Evolutionary conservation across 2,113 vertebrate species (phyloP).

Genomic region (Prionailurus bengalensis): DNA sequence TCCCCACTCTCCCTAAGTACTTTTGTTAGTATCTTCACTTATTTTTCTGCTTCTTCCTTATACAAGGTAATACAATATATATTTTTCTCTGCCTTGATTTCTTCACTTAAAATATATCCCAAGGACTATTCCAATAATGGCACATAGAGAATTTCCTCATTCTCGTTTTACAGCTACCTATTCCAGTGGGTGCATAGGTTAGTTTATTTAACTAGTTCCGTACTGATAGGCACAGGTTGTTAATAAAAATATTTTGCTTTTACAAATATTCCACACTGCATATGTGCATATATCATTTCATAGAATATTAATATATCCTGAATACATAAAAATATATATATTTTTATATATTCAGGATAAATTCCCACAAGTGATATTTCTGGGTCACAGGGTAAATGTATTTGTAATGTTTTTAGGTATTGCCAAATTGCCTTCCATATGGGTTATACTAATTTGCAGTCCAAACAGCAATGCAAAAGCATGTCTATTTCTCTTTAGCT

Average conservation of each 20-base stretch:
- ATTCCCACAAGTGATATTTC: neutral
- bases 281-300: neutral
- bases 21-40: neutral
- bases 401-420: neutral
- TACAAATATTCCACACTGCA: neutral
- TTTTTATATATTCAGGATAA: neutral
- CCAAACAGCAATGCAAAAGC: neutral
- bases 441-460: neutral
- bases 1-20: neutral
- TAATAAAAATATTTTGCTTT: neutral
- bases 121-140: neutral
- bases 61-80: neutral
- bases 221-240: neutral
- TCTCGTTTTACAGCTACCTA: neutral
- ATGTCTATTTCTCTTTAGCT: neutral
- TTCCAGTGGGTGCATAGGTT: neutral
- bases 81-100: neutral
- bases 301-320: neutral
- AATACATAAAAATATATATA: no score
- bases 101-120: neutral
- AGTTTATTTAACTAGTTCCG: neutral
- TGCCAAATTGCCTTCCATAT: neutral
- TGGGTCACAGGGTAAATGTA: neutral
- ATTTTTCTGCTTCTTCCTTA: slow-evolving; percentile 43
- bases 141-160: neutral